Base-by-base conservation (phyloP, 2,113 vertebrate species). In the Morone saxatilis region DNA sequence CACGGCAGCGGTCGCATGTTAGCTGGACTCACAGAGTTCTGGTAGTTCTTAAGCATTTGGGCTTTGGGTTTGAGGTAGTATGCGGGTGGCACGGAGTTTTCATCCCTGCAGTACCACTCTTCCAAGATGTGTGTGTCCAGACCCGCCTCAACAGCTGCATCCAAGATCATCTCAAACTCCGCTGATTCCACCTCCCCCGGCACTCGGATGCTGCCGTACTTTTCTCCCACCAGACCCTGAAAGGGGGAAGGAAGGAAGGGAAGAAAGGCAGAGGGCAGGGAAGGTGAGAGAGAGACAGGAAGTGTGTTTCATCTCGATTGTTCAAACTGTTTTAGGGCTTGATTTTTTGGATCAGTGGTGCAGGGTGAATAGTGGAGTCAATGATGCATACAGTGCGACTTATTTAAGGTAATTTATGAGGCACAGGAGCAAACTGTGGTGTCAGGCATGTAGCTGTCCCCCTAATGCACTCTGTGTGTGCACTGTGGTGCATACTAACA, bases 141-240 rank as follows among this genome's bases (percentile, higher is more conserved):
- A 83, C 97, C 97, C 0, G 97, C 97, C 89, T 99, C 98, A 40
- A 98, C 45, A 2, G 98, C 97, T 7, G 98, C 97, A 76, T 99
- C 98, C 91, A 99, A 92, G 91, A 99, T 99, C 98, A 99, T 99
- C 94, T 99, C 98, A 80, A 99, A 99, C 94, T 99, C 98, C 0
- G 97, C 96, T 9, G 98, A 97, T 74, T 99, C 98, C 38, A 99
- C 97, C 93, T 99, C 98, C 19, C 98, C 98, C 0, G 98, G 98
- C 86, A 99, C 96, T 54, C 98, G 97, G 86, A 99, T 98, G 91
- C 96, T 97, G 71, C 98, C 98, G 0, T 99, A 99, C 93, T 99
- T 99, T 90, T 99, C 98, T 84, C 98, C 98, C 86, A 99, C 93
- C 0, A 99, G 96, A 71, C 97, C 98, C 98, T 99, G 96, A 75